phyloP scores from a whole-genome alignment of 2,797 vertebrate species.

The Pantherophis vulpinus region DNA sequence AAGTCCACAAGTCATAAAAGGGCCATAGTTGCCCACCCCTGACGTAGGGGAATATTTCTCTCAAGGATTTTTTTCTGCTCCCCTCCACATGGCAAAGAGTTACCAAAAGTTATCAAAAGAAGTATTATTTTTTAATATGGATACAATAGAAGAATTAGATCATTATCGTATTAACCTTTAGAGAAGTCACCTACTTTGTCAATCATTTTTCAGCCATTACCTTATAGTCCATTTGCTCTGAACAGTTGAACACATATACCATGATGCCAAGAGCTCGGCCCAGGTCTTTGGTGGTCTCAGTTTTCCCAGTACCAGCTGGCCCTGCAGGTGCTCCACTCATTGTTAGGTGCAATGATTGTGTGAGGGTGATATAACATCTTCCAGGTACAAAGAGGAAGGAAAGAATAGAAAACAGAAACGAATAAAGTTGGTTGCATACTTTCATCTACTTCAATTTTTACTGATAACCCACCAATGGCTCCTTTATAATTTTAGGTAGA shows the following conservation, averaged over 20 bases:
- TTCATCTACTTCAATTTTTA: neutral
- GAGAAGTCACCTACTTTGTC: neutral
- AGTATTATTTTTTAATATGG: neutral
- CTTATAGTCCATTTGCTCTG: conserved; percentile 99
- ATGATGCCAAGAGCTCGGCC: conserved; percentile 91
- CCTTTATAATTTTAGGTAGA: neutral
- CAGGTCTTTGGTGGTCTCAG: conserved; percentile 96
- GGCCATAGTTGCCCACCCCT: too few relatives aligned
- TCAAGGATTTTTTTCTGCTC: conserved; percentile 58
- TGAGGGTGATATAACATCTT: conserved; percentile 96
- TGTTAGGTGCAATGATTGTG: conserved; percentile 91
- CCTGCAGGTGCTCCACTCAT: conserved; percentile 94
- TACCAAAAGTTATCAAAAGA: neutral
- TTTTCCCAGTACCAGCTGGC: conserved; percentile 94
- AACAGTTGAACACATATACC: conserved; percentile 98
- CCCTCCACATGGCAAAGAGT: neutral
- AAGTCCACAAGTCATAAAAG: too few relatives aligned
- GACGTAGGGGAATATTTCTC: conserved; percentile 11
- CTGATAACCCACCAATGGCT: neutral
- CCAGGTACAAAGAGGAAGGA: neutral
- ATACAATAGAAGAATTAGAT: neutral
- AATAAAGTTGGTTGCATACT: neutral
- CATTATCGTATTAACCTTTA: neutral
- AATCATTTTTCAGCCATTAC: conserved; percentile 61
- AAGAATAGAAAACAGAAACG: neutral